Base-by-base conservation (phyloP, 2,797 vertebrate species). In the Enteromius afrohamiltoni region DNA sequence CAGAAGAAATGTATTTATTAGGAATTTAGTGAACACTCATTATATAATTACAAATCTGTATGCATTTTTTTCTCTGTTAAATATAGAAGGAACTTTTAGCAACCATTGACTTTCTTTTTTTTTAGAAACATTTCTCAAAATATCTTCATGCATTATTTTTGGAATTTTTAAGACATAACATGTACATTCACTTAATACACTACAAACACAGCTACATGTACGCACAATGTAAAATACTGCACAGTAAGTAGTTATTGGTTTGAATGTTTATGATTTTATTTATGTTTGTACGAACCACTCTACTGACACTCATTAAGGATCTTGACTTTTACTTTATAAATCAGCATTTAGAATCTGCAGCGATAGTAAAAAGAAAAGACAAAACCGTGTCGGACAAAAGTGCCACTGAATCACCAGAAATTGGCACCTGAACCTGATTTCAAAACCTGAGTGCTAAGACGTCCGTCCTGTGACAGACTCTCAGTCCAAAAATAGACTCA, bases 271-370 rank as follows among this genome's bases (percentile, higher is more conserved):
- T 1, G 4, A 10, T 60, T 26, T 60, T 60, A 60, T 60, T 60
- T 26, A 13, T 62, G 58, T 62, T 62, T 71, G 19, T 49, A 23
- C 82, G 34, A 21, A 10, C 26, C 45, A 67, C 23, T 40, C 4
- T 65, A n/a, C 17, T 34, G 16, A 5, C 13, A 34, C 64, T 53
- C 6, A 23, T 42, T 64, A 13, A 26, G 42, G 11, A 21, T 77
- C 31, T 62, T 80, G 45, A 79, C 26, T 74, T 67, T 74, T 82
- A 47, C 58, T 47, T 58, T 62, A 85, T 81, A 70, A 81, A 83
- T 6, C 4, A 62, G 42, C 29, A 64, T 23, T 34, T 10, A 8
- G 47, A 77, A 34, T 34, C 34, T 34, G 34, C 34, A 34, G 4
- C 34, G 17, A 31, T 58, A 19, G 16, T 16, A 69, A 45, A 53